These are phyloP conservation scores for Vultur gryphus DNA, from an alignment of 2,797 vertebrate genomes.

Conservation along the genomic window DNA sequence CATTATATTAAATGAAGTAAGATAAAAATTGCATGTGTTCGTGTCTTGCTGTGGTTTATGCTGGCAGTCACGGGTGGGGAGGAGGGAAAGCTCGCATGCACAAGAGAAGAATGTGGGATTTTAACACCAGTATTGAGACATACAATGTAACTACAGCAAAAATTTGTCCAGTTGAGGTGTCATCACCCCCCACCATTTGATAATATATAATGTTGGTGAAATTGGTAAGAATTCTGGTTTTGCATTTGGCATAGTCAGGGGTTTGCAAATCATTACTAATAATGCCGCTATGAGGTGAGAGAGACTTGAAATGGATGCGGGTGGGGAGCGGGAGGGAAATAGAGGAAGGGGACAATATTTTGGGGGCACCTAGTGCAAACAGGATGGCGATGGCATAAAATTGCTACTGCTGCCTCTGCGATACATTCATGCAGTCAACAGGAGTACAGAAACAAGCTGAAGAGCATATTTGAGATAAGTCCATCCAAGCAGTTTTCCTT, in stretches of 20 bases:
- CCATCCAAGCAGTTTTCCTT: background rate
- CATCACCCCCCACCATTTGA: background rate
- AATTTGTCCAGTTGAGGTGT: background rate
- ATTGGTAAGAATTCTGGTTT: background rate
- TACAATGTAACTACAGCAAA: background rate
- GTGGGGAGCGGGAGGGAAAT: background rate
- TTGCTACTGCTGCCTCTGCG: background rate
- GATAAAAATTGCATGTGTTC: background rate
- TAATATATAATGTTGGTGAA: background rate
- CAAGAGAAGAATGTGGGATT: background rate
- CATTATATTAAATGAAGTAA: background rate
- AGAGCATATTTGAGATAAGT: background rate
- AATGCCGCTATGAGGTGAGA: background rate
- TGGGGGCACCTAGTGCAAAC: background rate
- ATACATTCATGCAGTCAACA: background rate
- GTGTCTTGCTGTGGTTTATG: background rate
- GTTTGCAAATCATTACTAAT: background rate
- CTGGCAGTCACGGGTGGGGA: rapidly evolving
- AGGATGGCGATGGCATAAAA: background rate
- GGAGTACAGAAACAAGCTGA: background rate
- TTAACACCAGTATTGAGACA: background rate
- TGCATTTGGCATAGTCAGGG: background rate
- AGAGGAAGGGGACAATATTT: background rate
- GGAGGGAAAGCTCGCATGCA: background rate
- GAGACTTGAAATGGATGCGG: background rate